Evolutionary conservation across 2,888 invertebrate species (phyloP).

Genomic region (Nephrotoma guestfalica): DNA sequence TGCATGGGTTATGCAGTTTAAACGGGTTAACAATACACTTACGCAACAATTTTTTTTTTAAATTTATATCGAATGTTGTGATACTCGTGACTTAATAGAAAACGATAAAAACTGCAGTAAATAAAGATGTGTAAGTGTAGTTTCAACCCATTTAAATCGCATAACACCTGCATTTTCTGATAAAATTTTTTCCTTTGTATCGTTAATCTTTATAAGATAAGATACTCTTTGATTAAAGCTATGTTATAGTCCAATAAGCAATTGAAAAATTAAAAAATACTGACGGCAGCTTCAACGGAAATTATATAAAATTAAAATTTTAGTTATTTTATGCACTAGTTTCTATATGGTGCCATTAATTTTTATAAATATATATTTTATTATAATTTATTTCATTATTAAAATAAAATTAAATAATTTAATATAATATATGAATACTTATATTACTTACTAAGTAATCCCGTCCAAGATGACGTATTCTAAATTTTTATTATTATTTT

Average conservation of each 20-base stretch:
- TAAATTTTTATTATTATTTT: not conserved
- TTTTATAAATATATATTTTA: not conserved
- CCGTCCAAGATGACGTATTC: not conserved
- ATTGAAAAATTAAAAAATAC: not conserved
- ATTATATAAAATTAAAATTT: not conserved
- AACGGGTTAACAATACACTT: too few species aligned
- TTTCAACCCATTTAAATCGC: too few species aligned
- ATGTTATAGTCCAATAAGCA: not conserved
- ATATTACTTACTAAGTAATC: not conserved
- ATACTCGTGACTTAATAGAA: too few species aligned
- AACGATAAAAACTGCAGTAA: too few species aligned
- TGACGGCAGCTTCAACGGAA: not conserved
- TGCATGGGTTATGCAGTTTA: too few species aligned
- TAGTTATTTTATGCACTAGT: not conserved
- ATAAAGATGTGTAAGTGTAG: too few species aligned
- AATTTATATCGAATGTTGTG: too few species aligned
- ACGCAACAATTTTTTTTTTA: too few species aligned
- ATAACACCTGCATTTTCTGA: too few species aligned
- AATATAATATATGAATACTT: not conserved
- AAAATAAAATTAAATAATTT: not conserved
- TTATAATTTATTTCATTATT: not conserved
- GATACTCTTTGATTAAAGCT: not conserved
- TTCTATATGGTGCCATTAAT: not conserved
- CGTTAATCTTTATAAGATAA: too few species aligned
- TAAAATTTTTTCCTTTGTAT: too few species aligned